These are phyloP conservation scores for Mylabris sibirica DNA, from an alignment of 2,888 invertebrate genomes.

Conservation along the genomic window DNA sequence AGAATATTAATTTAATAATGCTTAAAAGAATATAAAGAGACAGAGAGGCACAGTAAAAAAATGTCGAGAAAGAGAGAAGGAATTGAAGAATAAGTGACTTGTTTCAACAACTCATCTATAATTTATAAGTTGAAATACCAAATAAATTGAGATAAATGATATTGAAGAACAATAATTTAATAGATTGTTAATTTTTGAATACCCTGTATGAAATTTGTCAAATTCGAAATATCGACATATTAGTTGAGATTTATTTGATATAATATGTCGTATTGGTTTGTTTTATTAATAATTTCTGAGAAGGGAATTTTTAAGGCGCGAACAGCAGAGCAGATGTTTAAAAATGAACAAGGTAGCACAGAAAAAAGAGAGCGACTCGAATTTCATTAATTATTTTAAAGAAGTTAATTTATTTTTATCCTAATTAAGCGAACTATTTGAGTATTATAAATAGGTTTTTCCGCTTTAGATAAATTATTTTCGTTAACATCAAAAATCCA, in stretches of 20 bases:
- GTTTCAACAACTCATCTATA: constrained; percentile 28
- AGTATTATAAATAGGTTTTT: constrained; percentile 38
- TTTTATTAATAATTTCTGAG: not conserved
- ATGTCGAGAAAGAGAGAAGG: not conserved
- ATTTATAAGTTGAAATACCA: constrained; percentile 32
- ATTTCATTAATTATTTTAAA: constrained; percentile 42
- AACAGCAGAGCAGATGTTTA: not conserved
- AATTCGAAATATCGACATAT: not conserved
- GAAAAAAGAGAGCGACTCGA: constrained; percentile 20
- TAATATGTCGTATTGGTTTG: not conserved
- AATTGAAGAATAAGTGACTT: not conserved
- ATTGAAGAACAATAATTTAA: constrained; percentile 26
- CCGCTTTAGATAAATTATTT: constrained; percentile 32
- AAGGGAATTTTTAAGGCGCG: not conserved
- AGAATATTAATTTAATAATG: constrained; percentile 51
- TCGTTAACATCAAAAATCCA: constrained; percentile 7
- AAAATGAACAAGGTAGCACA: not conserved
- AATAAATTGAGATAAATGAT: constrained; percentile 27
- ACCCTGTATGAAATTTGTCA: not conserved
- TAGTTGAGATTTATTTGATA: not conserved
- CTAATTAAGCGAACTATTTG: constrained; percentile 38
- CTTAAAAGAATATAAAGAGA: constrained; percentile 28
- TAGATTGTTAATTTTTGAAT: not conserved
- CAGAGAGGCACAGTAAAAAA: not conserved
- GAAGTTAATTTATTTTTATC: constrained; percentile 43